Conservation (phyloP, 2,113 vertebrate species). For the Apteryx owenii region DNA sequence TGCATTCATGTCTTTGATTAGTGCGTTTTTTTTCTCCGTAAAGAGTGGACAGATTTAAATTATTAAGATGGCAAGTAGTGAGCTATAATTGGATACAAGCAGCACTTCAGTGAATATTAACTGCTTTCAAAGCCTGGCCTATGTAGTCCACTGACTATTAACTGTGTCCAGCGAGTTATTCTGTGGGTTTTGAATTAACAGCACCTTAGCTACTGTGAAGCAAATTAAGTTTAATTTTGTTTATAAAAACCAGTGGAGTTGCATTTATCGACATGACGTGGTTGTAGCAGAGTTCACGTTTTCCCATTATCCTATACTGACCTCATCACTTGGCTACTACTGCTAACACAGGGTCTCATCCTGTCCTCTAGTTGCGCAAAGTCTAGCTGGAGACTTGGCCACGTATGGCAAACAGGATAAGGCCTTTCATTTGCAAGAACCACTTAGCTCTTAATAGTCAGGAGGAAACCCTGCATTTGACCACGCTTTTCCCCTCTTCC, state of each 20-base stretch:
- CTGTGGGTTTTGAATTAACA: slow-evolving; percentile 68
- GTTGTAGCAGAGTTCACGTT: slow-evolving; percentile 56
- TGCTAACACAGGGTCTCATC: not conserved
- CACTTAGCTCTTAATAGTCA: not conserved
- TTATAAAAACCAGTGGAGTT: slow-evolving; percentile 68
- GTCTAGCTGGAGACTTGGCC: not conserved
- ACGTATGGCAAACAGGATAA: not conserved
- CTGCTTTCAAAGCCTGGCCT: slow-evolving; percentile 86
- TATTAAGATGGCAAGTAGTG: slow-evolving; percentile 92
- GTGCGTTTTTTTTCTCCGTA: slow-evolving; percentile 73
- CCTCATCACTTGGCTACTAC: slow-evolving; percentile 31
- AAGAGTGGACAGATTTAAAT: slow-evolving; percentile 94
- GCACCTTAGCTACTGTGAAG: slow-evolving; percentile 71
- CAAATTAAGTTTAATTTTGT: slow-evolving; percentile 78
- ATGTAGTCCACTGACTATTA: slow-evolving; percentile 86
- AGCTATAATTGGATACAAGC: slow-evolving; percentile 99
- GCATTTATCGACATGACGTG: slow-evolving; percentile 69
- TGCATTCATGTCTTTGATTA: slow-evolving; percentile 85
- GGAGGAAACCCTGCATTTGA: not conserved
- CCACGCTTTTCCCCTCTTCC: too few relatives aligned
- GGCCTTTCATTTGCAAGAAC: not conserved
- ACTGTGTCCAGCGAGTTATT: slow-evolving; percentile 84
- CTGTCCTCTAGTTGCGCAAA: not conserved
- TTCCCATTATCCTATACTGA: slow-evolving; percentile 51
- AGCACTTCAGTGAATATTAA: slow-evolving; percentile 93